Base-by-base conservation (phyloP, 2,888 invertebrate genomes). In the Mylabris sibirica region DNA sequence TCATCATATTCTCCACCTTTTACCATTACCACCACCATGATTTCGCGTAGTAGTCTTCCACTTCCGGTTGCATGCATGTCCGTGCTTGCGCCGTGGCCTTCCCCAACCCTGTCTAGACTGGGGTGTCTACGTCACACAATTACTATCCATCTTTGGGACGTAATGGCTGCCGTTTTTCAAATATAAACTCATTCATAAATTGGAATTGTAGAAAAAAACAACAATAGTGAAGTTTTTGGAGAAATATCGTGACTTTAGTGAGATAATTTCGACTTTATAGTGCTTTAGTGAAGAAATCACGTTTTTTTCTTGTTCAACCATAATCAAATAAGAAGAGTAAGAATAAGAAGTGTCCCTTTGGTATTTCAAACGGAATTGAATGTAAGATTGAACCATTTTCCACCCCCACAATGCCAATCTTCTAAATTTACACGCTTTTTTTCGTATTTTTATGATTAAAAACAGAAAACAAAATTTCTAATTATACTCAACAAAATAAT, bases 31-130 rank as follows among this genome's bases (percentile, higher is more conserved):
- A 38, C 62, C 60, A 49, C 66, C 63, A 66, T 20, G 34, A 67
- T 71, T 69, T 67, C 66, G 66, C 69, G 70, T 72, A 68, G 70
- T 72, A 64, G 65, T 65, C 72, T 67, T 72, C 66, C 66, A 67
- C 71, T 75, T 75, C 75, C 75, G 72, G 75, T 72, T 79, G 79
- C 79, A 78, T 79, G 79, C 79, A 78, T 78, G 78, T 79, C 78
- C 78, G 79, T 78, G 76, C 77, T 72, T 78, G 78, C 77, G 78
- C 68, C 74, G 73, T 75, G 76, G 74, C 78, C 79, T 77, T 72
- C 79, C 77, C 74, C 75, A 76, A 78, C 78, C 78, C 78, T 73
- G 69, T 78, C 77, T 76, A 77, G 77, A 77, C 76, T 70, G 68
- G 74, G 73, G 74, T 74, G 75, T 76, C 76, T 77, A 77, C 78